Conservation (phyloP, 1,140 invertebrate species). For the Lithobius niger region DNA sequence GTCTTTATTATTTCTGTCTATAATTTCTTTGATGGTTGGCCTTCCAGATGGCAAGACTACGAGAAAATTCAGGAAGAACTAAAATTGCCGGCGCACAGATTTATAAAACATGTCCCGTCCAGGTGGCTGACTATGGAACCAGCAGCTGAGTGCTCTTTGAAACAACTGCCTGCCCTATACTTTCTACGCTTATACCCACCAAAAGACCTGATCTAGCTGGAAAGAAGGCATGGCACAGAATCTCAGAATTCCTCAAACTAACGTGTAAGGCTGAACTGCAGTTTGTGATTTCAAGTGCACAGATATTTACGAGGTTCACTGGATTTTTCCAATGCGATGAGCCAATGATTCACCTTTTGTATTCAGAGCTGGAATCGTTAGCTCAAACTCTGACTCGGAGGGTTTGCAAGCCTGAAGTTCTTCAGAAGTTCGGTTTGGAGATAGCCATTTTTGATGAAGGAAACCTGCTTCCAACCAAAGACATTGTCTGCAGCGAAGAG, state of each 20-base stretch:
- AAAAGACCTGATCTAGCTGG: conserved; percentile 8
- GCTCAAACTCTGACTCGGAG: conserved; percentile 9
- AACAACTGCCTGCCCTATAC: too few relatives aligned
- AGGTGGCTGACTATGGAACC: too few relatives aligned
- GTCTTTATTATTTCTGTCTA: conserved; percentile 18
- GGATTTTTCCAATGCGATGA: conserved; percentile 16
- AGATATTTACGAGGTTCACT: conserved; percentile 15
- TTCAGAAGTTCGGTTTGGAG: too few relatives aligned
- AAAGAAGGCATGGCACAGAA: conserved; percentile 14
- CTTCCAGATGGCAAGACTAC: conserved; percentile 21
- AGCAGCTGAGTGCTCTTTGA: too few relatives aligned
- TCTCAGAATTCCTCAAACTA: conserved; percentile 12
- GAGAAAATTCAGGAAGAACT: too few relatives aligned
- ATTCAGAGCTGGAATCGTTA: conserved; percentile 12
- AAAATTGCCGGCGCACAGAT: too few relatives aligned
- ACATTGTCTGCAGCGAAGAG: too few relatives aligned
- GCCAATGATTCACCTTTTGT: conserved; percentile 16
- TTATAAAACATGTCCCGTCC: too few relatives aligned
- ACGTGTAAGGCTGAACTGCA: conserved; percentile 10
- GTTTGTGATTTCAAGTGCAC: conserved; percentile 14
- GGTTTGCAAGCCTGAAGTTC: conserved; percentile 7
- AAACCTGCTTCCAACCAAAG: too few relatives aligned
- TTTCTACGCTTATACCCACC: conserved; percentile 15
- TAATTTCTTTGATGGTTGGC: conserved; percentile 19
- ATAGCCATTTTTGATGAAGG: too few relatives aligned